These are phyloP conservation scores for Solenopsis fugax DNA, from an alignment of 1,140 invertebrate species.

Conservation along the genomic window DNA sequence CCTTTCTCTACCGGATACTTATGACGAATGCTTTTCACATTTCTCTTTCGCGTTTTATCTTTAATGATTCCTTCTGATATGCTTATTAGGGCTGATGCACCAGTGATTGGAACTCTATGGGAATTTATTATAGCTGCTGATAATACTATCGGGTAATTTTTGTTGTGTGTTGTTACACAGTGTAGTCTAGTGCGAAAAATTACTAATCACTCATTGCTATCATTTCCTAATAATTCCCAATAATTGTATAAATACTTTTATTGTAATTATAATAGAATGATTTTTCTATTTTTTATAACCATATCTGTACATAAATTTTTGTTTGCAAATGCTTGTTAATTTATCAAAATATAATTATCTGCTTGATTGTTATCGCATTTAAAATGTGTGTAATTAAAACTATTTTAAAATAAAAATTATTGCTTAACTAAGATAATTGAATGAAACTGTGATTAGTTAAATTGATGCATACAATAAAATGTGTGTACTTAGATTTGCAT, in stretches of 20 bases:
- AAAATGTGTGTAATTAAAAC: background rate
- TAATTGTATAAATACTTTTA: slow-evolving; percentile 14
- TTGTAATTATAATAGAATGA: background rate
- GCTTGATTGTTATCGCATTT: background rate
- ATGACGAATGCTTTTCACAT: slow-evolving; percentile 51
- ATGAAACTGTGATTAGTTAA: background rate
- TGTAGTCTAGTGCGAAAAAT: background rate
- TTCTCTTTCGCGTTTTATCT: slow-evolving; percentile 52
- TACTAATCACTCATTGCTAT: slow-evolving; percentile 15
- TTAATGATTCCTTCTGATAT: slow-evolving; percentile 76
- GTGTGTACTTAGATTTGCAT: slow-evolving; percentile 5
- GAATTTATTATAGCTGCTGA: slow-evolving; percentile 95
- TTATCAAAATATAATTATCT: background rate
- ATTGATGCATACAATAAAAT: background rate
- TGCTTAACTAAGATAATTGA: background rate
- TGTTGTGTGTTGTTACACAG: slow-evolving; percentile 5
- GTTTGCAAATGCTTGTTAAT: slow-evolving; percentile 10
- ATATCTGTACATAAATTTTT: slow-evolving; percentile 8
- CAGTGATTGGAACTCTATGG: slow-evolving; percentile 97
- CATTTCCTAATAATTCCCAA: slow-evolving; percentile 32
- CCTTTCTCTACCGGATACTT: slow-evolving; percentile 28
- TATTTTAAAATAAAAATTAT: slow-evolving; percentile 13
- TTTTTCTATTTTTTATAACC: background rate
- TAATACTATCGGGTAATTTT: slow-evolving; percentile 91
- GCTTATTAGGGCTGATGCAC: slow-evolving; percentile 96